These are phyloP conservation scores for Liolophura sinensis DNA, from an alignment of 1,140 invertebrate species.

Conservation along the genomic window DNA sequence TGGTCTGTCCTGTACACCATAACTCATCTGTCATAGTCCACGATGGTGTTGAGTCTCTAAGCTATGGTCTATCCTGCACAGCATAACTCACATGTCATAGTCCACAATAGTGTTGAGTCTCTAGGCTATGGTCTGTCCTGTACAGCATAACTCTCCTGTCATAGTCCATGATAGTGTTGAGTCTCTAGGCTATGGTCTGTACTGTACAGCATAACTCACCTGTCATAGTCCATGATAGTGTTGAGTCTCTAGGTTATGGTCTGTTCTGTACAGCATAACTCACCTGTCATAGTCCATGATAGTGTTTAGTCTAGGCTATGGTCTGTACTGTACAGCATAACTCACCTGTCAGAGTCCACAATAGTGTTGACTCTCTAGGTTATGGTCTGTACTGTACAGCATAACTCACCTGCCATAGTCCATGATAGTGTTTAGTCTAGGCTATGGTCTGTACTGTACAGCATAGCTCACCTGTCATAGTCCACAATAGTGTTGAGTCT, in stretches of 20 bases:
- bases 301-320: conserved; percentile 20
- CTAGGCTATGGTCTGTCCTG: not conserved
- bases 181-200: conserved; percentile 88
- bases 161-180: conserved; percentile 88
- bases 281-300: conserved; percentile 11
- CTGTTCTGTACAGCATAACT: conserved; percentile 49
- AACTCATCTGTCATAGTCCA: conserved; percentile 5
- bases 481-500: conserved; percentile 93
- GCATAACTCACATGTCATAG: conserved; percentile 7
- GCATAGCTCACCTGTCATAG: not conserved
- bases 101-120: conserved; percentile 25
- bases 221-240: conserved; percentile 60
- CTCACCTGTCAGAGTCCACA: conserved; percentile 66
- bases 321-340: not conserved
- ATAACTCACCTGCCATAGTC: conserved; percentile 34
- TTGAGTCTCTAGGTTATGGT: conserved; percentile 61
- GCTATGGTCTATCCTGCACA: no score
- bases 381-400: conserved; percentile 82
- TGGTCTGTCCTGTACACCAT: not conserved
- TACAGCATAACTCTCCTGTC: not conserved
- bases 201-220: conserved; percentile 66
- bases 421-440: conserved; percentile 21
- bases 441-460: not conserved
- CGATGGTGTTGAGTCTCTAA: not conserved
- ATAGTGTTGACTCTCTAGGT: conserved; percentile 94